These are phyloP conservation scores for Chelon auratus DNA, from an alignment of 2,797 vertebrate genomes.

Conservation along the genomic window DNA sequence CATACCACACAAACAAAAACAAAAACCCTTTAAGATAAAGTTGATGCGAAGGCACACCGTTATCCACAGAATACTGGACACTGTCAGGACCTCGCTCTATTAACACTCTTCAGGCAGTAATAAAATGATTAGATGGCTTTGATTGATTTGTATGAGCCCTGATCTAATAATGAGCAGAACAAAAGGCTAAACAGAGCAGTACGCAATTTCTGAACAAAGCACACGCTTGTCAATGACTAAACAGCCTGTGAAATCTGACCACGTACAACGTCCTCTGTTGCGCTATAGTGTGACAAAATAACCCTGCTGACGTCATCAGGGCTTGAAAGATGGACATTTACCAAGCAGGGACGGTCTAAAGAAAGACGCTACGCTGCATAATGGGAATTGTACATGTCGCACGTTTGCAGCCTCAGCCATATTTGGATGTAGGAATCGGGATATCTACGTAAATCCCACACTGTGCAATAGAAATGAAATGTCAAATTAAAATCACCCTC, in stretches of 20 bases:
- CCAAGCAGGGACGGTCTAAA: not conserved
- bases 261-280: too few species aligned
- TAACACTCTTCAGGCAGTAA: not conserved
- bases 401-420: not conserved
- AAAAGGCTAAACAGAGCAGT: not conserved
- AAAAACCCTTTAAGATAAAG: not conserved
- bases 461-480: not conserved
- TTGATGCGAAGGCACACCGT: not conserved
- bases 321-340: not conserved
- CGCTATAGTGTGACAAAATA: slow-evolving; percentile 4
- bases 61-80: too few species aligned
- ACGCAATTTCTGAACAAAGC: too few species aligned
- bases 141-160: not conserved
- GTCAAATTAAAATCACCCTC: not conserved
- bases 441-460: too few species aligned
- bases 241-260: too few species aligned
- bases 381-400: not conserved
- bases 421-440: not conserved
- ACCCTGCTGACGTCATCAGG: not conserved
- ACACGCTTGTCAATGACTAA: too few species aligned
- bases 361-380: not conserved
- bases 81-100: not conserved
- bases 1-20: not conserved
- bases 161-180: not conserved
- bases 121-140: not conserved